phyloP scores from a whole-genome alignment of 2,888 invertebrate species.

The Latrodectus hesperus region DNA sequence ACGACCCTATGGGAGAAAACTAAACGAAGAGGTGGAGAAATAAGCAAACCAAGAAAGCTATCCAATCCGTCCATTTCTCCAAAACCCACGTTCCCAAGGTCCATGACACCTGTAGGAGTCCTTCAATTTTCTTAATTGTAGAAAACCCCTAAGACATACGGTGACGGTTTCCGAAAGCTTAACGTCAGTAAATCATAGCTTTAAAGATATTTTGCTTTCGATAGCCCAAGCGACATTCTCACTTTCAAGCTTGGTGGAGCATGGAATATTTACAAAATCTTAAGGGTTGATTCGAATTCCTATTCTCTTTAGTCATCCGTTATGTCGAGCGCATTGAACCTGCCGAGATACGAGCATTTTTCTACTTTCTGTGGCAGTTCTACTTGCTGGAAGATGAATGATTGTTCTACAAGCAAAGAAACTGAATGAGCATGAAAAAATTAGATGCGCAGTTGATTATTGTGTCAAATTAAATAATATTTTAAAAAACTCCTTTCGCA shows the following conservation, averaged over 20 bases:
- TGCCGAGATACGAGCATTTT: too few relatives aligned
- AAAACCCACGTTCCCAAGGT: conserved; percentile 6
- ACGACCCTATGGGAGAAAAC: too few relatives aligned
- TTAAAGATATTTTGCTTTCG: not conserved
- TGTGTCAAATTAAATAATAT: too few relatives aligned
- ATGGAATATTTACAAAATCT: not conserved
- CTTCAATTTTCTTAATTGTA: not conserved
- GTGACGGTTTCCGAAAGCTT: not conserved
- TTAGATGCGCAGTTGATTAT: too few relatives aligned
- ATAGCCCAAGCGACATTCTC: not conserved
- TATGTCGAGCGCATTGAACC: not conserved
- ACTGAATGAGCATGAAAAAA: too few relatives aligned
- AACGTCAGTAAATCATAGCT: not conserved
- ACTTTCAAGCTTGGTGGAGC: not conserved
- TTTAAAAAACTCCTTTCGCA: too few relatives aligned
- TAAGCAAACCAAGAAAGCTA: too few relatives aligned
- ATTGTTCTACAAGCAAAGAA: too few relatives aligned
- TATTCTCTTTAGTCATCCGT: not conserved
- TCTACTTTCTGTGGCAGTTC: not conserved
- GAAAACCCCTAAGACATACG: not conserved
- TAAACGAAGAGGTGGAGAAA: too few relatives aligned
- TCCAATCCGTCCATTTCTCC: not conserved
- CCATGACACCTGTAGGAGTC: conserved; percentile 21
- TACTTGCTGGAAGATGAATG: not conserved
- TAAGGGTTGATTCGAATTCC: not conserved